Evolutionary conservation across 2,888 invertebrate genomes (phyloP), one percentile per base, ranked within the genome.

Genomic region (Acronicta alni): DNA sequence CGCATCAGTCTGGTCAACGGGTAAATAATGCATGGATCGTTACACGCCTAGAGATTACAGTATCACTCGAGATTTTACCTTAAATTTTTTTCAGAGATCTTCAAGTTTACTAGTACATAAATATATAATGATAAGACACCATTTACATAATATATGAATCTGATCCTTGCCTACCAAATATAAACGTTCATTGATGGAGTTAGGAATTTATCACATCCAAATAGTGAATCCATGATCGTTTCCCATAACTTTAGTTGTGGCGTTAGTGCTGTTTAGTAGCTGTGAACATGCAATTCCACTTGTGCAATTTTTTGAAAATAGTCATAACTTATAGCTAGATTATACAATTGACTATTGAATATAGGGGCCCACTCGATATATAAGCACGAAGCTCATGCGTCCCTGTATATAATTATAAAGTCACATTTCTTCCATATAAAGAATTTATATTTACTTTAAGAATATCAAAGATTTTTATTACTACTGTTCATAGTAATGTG

Each of bases 261-360:
- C 86, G 82, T 86, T 88, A 89, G 86, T 84, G 90, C 89, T 89
- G 88, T 91, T 88, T 86, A 85, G 84, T 91, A 92, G 93, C 92
- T 93, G 93, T 93, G 92, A 93, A 92, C 90, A 92, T 89, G 89
- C 91, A 92, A 92, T 91, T 90, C 90, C 92, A 93, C 91, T 91
- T 93, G 93, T 94, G 93, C 93, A 94, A 94, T 94, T 93, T 93
- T 90, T 91, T 87, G 79, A 90, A 79, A 90, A 94, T 93, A 93
- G 93, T 93, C 93, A 92, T 93, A 93, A 92, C 89, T 91, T 91
- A 91, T 93, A 94, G 89, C 90, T 93, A 93, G 92, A 87, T 89
- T 92, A 92, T 90, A 92, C 93, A 92, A 90, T 91, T 90, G 88
- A 89, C 90, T 92, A 90, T 93, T 91, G 86, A 92, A 93, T 92